Conservation (phyloP, 2,888 invertebrate species). For the Hydraecia micacea region DNA sequence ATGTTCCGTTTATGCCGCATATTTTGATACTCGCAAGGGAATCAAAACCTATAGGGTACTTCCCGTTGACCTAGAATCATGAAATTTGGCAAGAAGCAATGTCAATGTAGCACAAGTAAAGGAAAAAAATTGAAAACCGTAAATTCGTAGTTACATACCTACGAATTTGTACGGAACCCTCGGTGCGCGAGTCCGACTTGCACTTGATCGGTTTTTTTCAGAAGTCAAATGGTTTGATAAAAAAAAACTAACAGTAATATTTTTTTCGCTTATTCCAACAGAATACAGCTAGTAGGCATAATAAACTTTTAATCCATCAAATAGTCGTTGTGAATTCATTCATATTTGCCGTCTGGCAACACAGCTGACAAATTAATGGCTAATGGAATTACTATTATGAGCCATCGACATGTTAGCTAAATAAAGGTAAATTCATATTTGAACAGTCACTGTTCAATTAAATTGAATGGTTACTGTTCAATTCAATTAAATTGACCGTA, state of each 20-base stretch:
- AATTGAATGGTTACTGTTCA: constrained; percentile 30
- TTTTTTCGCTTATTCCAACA: neutral
- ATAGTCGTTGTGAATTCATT: constrained; percentile 17
- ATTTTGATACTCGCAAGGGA: too few species aligned
- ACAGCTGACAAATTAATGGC: constrained; percentile 62
- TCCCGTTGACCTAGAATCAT: too few species aligned
- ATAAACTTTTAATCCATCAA: constrained; percentile 38
- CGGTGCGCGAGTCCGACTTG: too few species aligned
- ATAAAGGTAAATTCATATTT: constrained; percentile 48
- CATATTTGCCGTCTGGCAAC: constrained; percentile 42
- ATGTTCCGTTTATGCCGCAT: too few species aligned
- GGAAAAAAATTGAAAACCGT: too few species aligned
- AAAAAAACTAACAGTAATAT: neutral
- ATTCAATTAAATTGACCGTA: constrained; percentile 36
- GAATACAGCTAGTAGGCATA: neutral
- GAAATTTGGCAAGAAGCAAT: too few species aligned
- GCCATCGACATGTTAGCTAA: constrained; percentile 41
- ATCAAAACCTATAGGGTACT: too few species aligned
- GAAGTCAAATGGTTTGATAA: neutral
- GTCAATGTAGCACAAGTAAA: too few species aligned
- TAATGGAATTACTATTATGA: constrained; percentile 70
- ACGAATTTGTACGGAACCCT: neutral
- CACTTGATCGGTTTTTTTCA: neutral
- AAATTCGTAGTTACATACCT: too few species aligned
- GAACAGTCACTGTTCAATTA: constrained; percentile 31